Evolutionary conservation across 92 coral and sea anemone species (phyloP).

Genomic region (Montipora capitata): DNA sequence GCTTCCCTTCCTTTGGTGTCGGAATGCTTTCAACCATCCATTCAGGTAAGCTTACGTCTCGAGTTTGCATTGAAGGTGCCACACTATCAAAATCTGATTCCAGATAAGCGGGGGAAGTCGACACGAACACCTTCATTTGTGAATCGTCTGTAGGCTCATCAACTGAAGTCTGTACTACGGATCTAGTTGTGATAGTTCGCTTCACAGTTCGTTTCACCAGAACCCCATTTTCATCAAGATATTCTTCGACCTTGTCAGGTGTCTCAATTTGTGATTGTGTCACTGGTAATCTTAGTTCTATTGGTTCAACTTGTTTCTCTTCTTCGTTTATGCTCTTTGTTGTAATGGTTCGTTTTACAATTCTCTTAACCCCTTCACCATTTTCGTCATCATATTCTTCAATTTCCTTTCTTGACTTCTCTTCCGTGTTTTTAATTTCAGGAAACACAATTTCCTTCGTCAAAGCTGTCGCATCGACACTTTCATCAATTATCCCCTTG

Average conservation of each 20-base stretch:
- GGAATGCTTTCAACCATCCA: constrained; percentile 2
- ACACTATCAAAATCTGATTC: constrained; percentile 24
- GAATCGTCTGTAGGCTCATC: constrained; percentile 19
- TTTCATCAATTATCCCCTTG: background rate
- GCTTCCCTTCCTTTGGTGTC: background rate
- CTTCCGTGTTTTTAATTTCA: background rate
- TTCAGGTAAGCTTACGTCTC: constrained; percentile 3
- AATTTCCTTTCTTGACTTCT: constrained; percentile 27
- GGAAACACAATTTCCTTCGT: constrained; percentile 14
- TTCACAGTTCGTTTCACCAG: constrained; percentile 51
- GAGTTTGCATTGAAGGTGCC: background rate
- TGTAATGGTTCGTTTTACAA: constrained; percentile 47
- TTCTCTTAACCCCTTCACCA: constrained; percentile 58
- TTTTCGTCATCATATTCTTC: constrained; percentile 81
- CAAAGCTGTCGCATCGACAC: constrained; percentile 7
- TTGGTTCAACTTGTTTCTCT: background rate
- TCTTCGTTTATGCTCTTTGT: constrained; percentile 29
- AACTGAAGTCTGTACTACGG: constrained; percentile 26
- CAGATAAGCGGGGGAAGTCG: constrained; percentile 9
- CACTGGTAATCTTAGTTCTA: constrained; percentile 3
- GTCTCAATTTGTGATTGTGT: constrained; percentile 13
- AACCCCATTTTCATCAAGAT: constrained; percentile 74
- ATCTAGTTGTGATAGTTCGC: constrained; percentile 63
- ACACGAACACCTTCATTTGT: constrained; percentile 16
- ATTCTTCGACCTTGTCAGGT: constrained; percentile 66